These are phyloP conservation scores for Varroa destructor DNA, from an alignment of 1,140 invertebrate genomes.

Conservation along the genomic window DNA sequence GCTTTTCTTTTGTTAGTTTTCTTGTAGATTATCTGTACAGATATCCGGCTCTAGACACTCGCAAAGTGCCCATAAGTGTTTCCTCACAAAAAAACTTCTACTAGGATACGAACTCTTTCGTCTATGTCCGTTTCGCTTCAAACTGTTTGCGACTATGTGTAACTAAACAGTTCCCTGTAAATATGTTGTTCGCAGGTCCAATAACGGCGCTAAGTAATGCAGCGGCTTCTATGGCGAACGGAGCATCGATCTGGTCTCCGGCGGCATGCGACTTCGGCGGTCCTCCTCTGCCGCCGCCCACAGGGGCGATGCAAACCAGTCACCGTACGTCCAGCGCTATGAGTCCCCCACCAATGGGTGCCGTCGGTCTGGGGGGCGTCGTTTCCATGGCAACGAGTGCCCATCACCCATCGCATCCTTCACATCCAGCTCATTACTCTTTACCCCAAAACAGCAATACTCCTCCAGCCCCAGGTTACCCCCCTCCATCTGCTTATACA, in stretches of 20 bases:
- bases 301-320: not conserved
- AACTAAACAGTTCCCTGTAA: too few relatives aligned
- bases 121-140: too few relatives aligned
- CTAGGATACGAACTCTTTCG: too few relatives aligned
- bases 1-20: too few relatives aligned
- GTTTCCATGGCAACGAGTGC: constrained; percentile 2
- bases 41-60: too few relatives aligned
- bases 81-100: too few relatives aligned
- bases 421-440: constrained; percentile 1
- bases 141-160: too few relatives aligned
- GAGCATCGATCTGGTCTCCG: constrained; percentile 12
- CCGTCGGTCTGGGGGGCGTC: not conserved
- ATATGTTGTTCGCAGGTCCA: not conserved
- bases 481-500: constrained; percentile 13
- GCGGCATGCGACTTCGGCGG: constrained; percentile 16
- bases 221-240: constrained; percentile 25
- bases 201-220: constrained; percentile 19
- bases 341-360: too few relatives aligned
- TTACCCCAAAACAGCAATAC: constrained; percentile 26
- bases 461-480: constrained; percentile 10
- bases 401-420: too few relatives aligned
- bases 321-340: too few relatives aligned
- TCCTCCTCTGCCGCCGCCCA: not conserved
- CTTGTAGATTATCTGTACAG: too few relatives aligned
- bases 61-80: too few relatives aligned